Base-by-base conservation (phyloP, 2,888 invertebrate species). In the Plebejus anna region DNA sequence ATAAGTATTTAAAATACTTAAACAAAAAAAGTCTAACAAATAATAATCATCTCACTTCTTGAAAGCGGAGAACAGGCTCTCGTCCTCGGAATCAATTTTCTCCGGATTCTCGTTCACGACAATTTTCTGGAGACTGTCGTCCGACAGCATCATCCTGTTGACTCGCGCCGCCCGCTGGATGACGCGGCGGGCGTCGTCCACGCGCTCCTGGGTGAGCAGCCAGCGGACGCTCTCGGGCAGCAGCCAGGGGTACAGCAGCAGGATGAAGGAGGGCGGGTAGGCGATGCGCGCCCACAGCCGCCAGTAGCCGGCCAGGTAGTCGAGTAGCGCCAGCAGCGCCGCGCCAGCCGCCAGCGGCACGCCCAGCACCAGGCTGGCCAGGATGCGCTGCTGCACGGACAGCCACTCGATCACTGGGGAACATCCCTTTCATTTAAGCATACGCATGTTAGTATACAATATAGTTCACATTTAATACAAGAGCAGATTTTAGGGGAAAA, bases 181-280 rank as follows among this genome's bases (percentile, higher is more conserved):
- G 32, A 96, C 94, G 2, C 84, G 85, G 77, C 95, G 94, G 0
- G 96, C 97, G 78, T 96, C 95, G 1, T 95, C 89, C 75, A 94
- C 88, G 77, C 95, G 94, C 2, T 96, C 95, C 79, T 96, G 95
- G 5, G 96, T 95, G 16, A 97, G 86, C 57, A 97, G 93, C 97
- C 97, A 97, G 80, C 97, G 94, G 57, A 96, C 94, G 75, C 96
- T 96, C 90, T 97, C 97, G 0, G 97, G 97, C 75, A 96, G 88
- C 66, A 96, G 82, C 95, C 96, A 96, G 57, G 96, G 95, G 84
- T 96, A 96, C 28, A 95, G 88, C 66, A 97, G 86, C 57, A 97
- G 94, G 0, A 97, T 85, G 72, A 96, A 86, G 0, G 96, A 95
- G 0, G 97, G 97, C 0, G 95, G 94, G 83, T 97, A 97, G 11